These are phyloP conservation scores for Apotomis turbidana DNA, from an alignment of 2,888 invertebrate genomes.

Conservation along the genomic window DNA sequence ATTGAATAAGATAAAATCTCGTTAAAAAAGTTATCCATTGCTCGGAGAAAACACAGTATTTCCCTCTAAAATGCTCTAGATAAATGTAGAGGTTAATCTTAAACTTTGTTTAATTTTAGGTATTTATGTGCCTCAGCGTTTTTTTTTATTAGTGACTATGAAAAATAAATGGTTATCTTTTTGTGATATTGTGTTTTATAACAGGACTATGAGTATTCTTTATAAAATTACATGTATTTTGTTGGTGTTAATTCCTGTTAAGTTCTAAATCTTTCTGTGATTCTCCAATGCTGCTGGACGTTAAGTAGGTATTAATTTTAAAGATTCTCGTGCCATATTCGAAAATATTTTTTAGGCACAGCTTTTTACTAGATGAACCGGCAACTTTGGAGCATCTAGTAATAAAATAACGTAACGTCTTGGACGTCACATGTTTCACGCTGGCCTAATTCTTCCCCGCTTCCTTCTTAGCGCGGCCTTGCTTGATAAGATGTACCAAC, in stretches of 20 bases:
- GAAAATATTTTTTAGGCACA: neutral
- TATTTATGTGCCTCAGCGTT: too few relatives aligned
- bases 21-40: too few relatives aligned
- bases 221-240: too few relatives aligned
- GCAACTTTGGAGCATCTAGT: neutral
- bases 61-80: too few relatives aligned
- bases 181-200: too few relatives aligned
- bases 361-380: too few relatives aligned
- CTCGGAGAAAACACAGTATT: too few relatives aligned
- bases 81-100: neutral
- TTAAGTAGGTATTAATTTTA: neutral
- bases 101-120: neutral
- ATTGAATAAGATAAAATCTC: too few relatives aligned
- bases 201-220: too few relatives aligned
- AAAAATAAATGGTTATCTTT: neutral
- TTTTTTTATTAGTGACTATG: neutral
- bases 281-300: neutral
- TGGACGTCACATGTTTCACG: slow-evolving; percentile 38
- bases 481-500: slow-evolving; percentile 71
- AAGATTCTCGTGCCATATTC: neutral
- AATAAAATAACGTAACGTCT: neutral
- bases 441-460: slow-evolving; percentile 56
- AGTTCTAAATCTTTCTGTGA: neutral
- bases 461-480: slow-evolving; percentile 58
- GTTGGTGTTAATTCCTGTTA: neutral